Conservation (phyloP, 2,797 vertebrate species). For the Scarus forsteni region DNA sequence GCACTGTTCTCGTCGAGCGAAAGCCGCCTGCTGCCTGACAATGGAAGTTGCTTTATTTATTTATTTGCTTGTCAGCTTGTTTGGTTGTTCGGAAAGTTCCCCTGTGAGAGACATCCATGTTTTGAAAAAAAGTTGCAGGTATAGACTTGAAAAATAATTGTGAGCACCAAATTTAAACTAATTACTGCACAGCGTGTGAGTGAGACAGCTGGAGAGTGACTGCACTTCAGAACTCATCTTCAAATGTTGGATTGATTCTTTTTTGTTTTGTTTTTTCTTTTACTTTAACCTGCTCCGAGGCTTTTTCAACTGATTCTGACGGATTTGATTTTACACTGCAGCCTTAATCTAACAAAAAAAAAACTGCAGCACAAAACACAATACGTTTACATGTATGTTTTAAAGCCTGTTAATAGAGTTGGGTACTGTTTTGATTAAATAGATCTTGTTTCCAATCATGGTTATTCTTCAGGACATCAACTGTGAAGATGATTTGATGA, state of each 20-base stretch:
- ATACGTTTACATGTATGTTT: background rate
- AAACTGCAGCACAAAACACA: background rate
- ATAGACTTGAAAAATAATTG: slow-evolving; percentile 5
- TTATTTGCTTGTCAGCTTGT: slow-evolving; percentile 30
- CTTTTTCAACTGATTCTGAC: background rate
- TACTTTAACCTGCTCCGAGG: background rate
- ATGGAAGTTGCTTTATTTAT: slow-evolving; percentile 38
- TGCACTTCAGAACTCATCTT: background rate
- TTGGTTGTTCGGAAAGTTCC: slow-evolving; percentile 40
- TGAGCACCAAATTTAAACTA: background rate
- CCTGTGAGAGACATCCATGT: slow-evolving; percentile 9
- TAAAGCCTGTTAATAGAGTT: background rate
- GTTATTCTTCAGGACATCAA: too few species aligned
- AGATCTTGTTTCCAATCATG: too few species aligned
- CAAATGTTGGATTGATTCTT: background rate
- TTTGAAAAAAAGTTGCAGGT: slow-evolving; percentile 18
- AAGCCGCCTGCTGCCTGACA: slow-evolving; percentile 34
- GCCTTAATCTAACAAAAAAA: background rate
- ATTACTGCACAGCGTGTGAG: background rate
- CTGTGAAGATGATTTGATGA: too few species aligned
- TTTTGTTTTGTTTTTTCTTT: background rate
- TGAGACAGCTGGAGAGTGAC: background rate
- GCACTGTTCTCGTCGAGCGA: slow-evolving; percentile 24
- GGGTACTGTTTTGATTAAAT: too few species aligned
- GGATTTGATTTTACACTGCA: background rate